phyloP scores from a whole-genome alignment of 2,888 invertebrate species.

The Sussaba pulchella region DNA sequence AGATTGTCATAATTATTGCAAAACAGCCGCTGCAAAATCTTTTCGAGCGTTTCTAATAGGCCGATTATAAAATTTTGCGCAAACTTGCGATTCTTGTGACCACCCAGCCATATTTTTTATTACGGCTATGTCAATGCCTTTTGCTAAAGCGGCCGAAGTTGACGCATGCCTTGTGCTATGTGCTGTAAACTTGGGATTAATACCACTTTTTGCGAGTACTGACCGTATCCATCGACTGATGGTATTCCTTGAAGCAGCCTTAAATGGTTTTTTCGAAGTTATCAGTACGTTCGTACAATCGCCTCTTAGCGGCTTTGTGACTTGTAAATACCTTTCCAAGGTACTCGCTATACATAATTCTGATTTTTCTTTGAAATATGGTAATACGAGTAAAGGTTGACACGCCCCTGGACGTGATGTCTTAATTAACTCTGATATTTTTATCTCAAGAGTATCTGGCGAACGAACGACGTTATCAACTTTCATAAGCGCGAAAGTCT shows the following conservation, averaged over 20 bases:
- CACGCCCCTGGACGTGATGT: slow-evolving; percentile 25
- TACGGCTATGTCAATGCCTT: not conserved
- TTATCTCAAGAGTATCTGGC: slow-evolving; percentile 42
- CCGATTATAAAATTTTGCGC: no score
- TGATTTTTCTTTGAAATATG: not conserved
- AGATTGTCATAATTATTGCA: not conserved
- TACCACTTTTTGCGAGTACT: slow-evolving; percentile 51
- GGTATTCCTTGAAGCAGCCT: not conserved
- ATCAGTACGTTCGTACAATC: slow-evolving; percentile 14
- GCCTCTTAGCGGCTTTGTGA: not conserved
- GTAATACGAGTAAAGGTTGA: slow-evolving; percentile 19
- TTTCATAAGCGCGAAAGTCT: slow-evolving; percentile 47
- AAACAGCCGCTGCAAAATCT: no score
- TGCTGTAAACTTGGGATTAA: slow-evolving; percentile 21
- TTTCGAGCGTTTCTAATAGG: not conserved
- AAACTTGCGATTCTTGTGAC: slow-evolving; percentile 26
- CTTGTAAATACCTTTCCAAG: not conserved
- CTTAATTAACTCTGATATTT: slow-evolving; percentile 52
- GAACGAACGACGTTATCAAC: slow-evolving; percentile 47
- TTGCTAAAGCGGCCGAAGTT: not conserved
- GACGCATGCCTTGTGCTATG: slow-evolving; percentile 42
- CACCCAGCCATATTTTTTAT: slow-evolving; percentile 48
- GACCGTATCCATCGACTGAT: not conserved
- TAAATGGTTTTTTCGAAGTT: slow-evolving; percentile 42
- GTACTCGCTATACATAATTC: slow-evolving; percentile 22